A percentile compares a stretch with the other conserved stretches of the same genome.
phyloP scores from a whole-genome alignment of 2,888 invertebrate genomes.

The Rhagonycha lutea region DNA sequence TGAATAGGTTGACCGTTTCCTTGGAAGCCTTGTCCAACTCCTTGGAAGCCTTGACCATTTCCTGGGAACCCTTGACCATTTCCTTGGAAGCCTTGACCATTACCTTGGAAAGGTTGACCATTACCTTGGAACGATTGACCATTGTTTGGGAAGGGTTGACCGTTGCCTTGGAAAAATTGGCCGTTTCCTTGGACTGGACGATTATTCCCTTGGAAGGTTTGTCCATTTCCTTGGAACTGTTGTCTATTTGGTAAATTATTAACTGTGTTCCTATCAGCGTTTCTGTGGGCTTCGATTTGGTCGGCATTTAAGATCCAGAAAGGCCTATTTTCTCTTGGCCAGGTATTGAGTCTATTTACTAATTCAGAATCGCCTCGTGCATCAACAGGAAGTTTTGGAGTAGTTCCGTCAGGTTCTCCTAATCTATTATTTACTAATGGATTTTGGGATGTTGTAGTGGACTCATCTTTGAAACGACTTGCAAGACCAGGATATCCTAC shows the following conservation, averaged over 20 bases:
- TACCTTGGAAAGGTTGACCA: neutral
- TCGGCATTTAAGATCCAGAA: constrained; percentile 76
- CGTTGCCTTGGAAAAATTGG: neutral
- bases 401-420: constrained; percentile 49
- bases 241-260: neutral
- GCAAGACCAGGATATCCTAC: constrained; percentile 65
- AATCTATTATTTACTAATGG: constrained; percentile 58
- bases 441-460: constrained; percentile 33
- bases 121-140: neutral
- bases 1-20: neutral
- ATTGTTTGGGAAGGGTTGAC: neutral
- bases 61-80: neutral
- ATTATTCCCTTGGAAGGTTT: neutral
- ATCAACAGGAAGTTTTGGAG: constrained; percentile 61
- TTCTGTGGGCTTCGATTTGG: constrained; percentile 64
- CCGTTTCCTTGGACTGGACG: neutral
- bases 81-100: neutral
- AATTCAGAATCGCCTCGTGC: constrained; percentile 67
- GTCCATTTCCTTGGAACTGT: neutral
- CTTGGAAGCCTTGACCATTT: neutral
- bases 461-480: constrained; percentile 47
- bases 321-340: constrained; percentile 70
- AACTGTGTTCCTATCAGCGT: constrained; percentile 35
- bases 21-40: neutral
- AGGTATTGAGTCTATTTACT: constrained; percentile 65